These are phyloP conservation scores for Sycophaga agraensis DNA, from an alignment of 1,140 invertebrate genomes.

Conservation along the genomic window DNA sequence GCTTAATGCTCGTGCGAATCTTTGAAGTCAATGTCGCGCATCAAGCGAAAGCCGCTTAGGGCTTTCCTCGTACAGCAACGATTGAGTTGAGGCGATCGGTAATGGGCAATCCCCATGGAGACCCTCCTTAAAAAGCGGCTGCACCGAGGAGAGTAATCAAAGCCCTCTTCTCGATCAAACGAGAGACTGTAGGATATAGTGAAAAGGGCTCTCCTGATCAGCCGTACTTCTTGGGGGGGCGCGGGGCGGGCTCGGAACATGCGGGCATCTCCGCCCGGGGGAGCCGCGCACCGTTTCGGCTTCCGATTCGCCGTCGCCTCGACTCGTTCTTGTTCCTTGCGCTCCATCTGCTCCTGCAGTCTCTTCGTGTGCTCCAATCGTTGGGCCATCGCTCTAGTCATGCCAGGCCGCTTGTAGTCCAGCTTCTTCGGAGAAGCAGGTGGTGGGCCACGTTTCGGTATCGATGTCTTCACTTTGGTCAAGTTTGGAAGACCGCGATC, in stretches of 20 bases:
- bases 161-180: too few species aligned
- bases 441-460: slow-evolving; percentile 26
- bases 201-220: too few species aligned
- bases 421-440: slow-evolving; percentile 35
- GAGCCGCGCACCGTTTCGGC: slow-evolving; percentile 29
- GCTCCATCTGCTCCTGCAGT: slow-evolving; percentile 32
- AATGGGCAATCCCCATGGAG: too few species aligned
- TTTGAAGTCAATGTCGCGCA: too few species aligned
- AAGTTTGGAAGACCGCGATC: neutral
- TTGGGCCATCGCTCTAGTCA: slow-evolving; percentile 43
- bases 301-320: neutral
- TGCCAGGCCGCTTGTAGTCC: slow-evolving; percentile 35
- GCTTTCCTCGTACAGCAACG: too few species aligned
- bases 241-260: slow-evolving; percentile 23
- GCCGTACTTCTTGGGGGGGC: too few species aligned
- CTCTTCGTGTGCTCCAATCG: slow-evolving; percentile 37
- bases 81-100: too few species aligned
- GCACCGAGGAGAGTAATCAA: too few species aligned
- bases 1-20: too few species aligned
- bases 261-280: slow-evolving; percentile 32
- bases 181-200: too few species aligned
- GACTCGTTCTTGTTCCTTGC: slow-evolving; percentile 14
- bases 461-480: slow-evolving; percentile 3
- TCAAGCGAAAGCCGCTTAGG: too few species aligned
- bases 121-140: too few species aligned